Evolutionary conservation across 2,797 vertebrate species (phyloP).

Genomic region (Onychomys leucogaster): DNA sequence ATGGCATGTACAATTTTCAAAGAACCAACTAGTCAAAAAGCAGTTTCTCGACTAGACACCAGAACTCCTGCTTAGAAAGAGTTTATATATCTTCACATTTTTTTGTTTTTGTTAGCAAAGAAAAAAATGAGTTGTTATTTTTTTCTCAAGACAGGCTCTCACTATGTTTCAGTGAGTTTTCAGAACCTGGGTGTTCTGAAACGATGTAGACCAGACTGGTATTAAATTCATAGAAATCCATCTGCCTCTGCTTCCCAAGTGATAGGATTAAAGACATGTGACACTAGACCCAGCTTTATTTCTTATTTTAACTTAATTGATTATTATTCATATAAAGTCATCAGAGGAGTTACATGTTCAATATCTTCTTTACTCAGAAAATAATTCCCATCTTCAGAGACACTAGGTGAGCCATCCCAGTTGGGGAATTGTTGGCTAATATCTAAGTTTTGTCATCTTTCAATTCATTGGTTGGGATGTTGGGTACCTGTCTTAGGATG

Average conservation of each 20-base stretch:
- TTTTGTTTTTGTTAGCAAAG: neutral
- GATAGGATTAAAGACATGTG: neutral
- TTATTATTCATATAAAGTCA: neutral
- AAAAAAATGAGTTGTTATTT: constrained; percentile 10
- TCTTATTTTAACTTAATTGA: neutral
- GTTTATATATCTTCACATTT: neutral
- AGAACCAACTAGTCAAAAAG: neutral
- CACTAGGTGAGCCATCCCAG: neutral
- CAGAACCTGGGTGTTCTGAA: neutral
- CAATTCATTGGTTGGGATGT: neutral
- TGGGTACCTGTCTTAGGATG: neutral
- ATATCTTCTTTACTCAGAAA: constrained; percentile 28
- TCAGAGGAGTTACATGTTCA: neutral
- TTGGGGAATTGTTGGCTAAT: neutral
- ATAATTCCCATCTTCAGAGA: constrained; percentile 35
- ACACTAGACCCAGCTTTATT: neutral
- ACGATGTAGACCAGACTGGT: neutral
- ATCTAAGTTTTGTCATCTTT: neutral
- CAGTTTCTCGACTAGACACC: neutral
- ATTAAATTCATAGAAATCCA: neutral
- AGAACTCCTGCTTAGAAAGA: neutral
- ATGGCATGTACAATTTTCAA: neutral
- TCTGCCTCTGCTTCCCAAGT: neutral
- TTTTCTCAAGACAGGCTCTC: neutral
- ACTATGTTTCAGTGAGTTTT: no score